Evolutionary conservation across 2,113 vertebrate species (phyloP), one percentile per base, ranked within the genome.

Genomic region (Aix galericulata): DNA sequence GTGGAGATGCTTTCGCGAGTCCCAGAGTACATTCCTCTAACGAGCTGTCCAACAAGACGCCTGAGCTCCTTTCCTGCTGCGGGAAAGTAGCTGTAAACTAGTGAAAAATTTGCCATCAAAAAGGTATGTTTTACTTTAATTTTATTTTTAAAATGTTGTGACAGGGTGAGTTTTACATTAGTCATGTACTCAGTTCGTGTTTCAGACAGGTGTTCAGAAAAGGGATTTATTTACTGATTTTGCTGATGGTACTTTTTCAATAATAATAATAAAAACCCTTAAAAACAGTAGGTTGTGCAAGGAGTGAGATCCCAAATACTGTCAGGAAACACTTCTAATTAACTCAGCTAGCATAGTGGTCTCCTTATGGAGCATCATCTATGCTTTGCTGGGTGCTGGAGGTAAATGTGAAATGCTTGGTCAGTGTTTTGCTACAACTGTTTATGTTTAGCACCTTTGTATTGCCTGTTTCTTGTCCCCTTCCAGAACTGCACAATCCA

Each of bases 381-480:
- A 8, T 6, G 29, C 52, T 86, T 67, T 91, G 17, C 63, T 80
- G 62, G 14, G 58, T 46, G 55, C 26, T 84, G 62, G 63, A 79
- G 21, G 58, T 32, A 32, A 40, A n/a, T 42, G 56, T 14, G n/a
- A 89, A 91, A 67, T 22, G 31, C 63, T 42, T 66, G 52, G 73
- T 13, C 72, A 63, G 63, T 32, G 52, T 88, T 92, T 86, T 83
- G 16, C 78, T 81, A 75, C 34, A 90, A 74, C 34, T 78, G 60
- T 92, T 95, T 69, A 75, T 4, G 4, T 84, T 95, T 88, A 94
- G 81, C 96, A 90, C 68, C 88, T 93, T 71, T 64, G 52, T 29
- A 82, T n/a, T 81, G 59, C 80, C 91, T 82, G 72, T 91, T 88
- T 86, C 86, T 93, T 22, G 72, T 91, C 76, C 88, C 82, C 82